phyloP scores from a whole-genome alignment of 2,797 vertebrate species.

The Uromys caudimaculatus region DNA sequence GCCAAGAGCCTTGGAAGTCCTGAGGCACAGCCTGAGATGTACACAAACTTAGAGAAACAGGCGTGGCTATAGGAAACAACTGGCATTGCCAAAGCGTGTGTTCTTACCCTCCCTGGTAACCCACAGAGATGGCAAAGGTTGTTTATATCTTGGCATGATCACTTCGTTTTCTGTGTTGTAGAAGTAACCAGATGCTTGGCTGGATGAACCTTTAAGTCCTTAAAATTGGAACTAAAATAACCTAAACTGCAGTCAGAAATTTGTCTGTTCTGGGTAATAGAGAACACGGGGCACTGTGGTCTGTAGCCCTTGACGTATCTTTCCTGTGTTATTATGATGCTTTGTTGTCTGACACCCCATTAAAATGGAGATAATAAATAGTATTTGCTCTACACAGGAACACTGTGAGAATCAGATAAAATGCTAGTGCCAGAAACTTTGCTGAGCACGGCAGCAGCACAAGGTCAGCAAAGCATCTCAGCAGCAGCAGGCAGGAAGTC shows the following conservation, averaged over 20 bases:
- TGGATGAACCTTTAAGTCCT: conserved; percentile 30
- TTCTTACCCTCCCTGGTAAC: conserved; percentile 6
- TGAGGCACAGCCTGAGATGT: conserved; percentile 9
- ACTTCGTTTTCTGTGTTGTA: conserved; percentile 7
- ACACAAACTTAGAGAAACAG: neutral
- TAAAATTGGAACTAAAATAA: conserved; percentile 30
- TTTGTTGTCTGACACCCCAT: neutral
- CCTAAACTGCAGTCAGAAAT: conserved; percentile 32
- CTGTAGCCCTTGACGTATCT: neutral
- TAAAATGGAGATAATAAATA: neutral
- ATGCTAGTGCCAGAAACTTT: neutral
- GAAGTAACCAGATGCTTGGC: neutral
- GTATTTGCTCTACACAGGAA: neutral
- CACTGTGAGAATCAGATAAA: neutral
- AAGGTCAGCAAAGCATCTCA: conserved; percentile 6
- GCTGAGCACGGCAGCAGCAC: neutral
- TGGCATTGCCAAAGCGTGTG: neutral
- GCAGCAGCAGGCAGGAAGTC: conserved; percentile 27
- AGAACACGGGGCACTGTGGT: neutral
- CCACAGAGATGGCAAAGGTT: neutral
- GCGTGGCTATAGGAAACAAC: neutral
- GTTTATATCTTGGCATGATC: neutral
- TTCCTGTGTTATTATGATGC: neutral
- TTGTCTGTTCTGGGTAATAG: neutral
- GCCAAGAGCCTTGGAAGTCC: conserved; percentile 31